Conservation (phyloP, 1,140 invertebrate genomes). For the Drosophila cardini region DNA sequence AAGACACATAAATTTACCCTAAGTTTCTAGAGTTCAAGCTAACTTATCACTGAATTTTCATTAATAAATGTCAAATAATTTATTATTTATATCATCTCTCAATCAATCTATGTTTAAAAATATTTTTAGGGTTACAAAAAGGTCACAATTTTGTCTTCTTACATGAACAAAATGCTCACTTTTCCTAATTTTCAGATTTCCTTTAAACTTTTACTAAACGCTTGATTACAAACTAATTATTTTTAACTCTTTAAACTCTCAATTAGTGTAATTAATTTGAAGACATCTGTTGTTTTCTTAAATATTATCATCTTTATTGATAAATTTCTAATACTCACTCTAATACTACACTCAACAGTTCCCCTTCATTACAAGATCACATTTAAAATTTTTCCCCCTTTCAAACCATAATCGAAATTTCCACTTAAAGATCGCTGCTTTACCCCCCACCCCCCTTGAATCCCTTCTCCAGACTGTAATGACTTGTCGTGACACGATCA, state of each 20-base stretch:
- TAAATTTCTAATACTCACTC: neutral
- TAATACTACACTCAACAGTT: slow-evolving; percentile 8
- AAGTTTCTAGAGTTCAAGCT: too few species aligned
- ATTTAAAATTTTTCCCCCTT: neutral
- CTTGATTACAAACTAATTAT: neutral
- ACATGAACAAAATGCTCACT: too few species aligned
- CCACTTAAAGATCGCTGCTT: slow-evolving; percentile 24
- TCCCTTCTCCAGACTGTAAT: neutral
- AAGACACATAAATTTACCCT: too few species aligned
- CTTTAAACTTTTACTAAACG: too few species aligned
- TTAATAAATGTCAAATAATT: too few species aligned
- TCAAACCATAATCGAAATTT: slow-evolving; percentile 4
- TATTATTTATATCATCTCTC: too few species aligned
- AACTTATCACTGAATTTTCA: too few species aligned
- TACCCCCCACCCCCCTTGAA: neutral
- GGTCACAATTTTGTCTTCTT: too few species aligned
- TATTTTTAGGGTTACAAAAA: too few species aligned
- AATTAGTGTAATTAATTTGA: slow-evolving; percentile 1
- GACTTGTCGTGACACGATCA: slow-evolving; percentile 57
- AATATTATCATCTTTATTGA: slow-evolving; percentile 9
- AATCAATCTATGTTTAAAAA: too few species aligned
- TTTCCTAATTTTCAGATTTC: too few species aligned
- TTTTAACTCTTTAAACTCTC: neutral
- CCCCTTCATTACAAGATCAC: slow-evolving; percentile 18
- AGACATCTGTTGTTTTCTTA: neutral